phyloP scores from a whole-genome alignment of 2,888 invertebrate species.

The Nemoura dubitans region DNA sequence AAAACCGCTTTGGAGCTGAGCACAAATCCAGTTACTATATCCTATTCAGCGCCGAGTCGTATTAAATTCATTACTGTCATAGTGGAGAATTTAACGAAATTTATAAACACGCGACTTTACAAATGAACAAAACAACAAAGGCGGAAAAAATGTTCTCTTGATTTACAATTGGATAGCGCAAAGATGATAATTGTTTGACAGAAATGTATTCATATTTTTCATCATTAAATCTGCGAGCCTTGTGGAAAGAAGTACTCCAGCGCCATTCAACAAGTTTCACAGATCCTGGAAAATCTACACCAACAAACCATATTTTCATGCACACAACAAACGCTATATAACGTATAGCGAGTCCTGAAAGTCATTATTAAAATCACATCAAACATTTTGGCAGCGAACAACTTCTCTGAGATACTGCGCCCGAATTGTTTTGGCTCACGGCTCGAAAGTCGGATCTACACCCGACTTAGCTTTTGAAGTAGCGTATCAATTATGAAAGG shows the following conservation, averaged over 20 bases:
- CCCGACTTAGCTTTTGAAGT: neutral
- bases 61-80: neutral
- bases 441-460: neutral
- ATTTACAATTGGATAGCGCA: neutral
- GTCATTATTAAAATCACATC: neutral
- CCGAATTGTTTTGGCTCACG: neutral
- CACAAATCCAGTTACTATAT: neutral
- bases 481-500: neutral
- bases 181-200: neutral
- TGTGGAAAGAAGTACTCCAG: neutral
- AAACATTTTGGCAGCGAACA: slow-evolving; percentile 7
- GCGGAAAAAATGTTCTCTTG: neutral
- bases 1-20: neutral
- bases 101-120: neutral
- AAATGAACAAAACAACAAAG: neutral
- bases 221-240: neutral
- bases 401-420: neutral
- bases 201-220: neutral
- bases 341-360: neutral
- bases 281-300: neutral
- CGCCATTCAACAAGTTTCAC: neutral
- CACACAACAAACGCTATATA: too few relatives aligned
- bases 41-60: neutral
- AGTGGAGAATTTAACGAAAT: neutral
- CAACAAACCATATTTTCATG: neutral